Percentiles rank a stretch among this genome's conserved stretches.
Conservation (phyloP, 1,140 invertebrate species). For the Drosophila bipectinata region DNA sequence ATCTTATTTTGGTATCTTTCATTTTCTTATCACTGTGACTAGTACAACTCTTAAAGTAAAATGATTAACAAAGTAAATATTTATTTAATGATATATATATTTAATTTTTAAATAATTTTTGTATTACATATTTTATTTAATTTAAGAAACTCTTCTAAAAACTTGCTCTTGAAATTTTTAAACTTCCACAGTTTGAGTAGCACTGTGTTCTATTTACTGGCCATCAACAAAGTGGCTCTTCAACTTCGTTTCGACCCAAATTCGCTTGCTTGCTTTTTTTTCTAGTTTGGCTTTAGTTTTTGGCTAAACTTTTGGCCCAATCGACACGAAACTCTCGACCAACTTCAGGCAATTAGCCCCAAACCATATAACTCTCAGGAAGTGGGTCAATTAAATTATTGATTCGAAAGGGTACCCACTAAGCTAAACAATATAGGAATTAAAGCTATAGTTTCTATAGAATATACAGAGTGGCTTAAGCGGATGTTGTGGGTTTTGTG, state of each 20-base stretch:
- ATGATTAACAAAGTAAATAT: too few species aligned
- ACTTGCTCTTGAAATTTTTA: conserved; percentile 1
- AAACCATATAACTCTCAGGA: conserved; percentile 21
- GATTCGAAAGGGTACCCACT: conserved; percentile 26
- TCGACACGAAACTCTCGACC: conserved; percentile 31
- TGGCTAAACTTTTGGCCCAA: conserved; percentile 25
- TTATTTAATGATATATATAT: too few species aligned
- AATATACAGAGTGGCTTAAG: neutral
- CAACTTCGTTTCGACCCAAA: conserved; percentile 32
- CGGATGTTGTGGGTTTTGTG: conserved; percentile 39
- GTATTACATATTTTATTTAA: too few species aligned
- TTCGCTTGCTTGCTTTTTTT: conserved; percentile 11
- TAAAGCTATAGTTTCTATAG: too few species aligned
- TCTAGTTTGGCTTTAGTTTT: conserved; percentile 5
- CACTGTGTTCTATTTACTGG: conserved; percentile 41
- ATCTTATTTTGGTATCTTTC: neutral
- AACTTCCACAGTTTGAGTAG: conserved; percentile 26
- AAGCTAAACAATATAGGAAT: neutral
- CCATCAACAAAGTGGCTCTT: conserved; percentile 31
- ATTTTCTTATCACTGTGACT: neutral
- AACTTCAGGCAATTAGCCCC: conserved; percentile 40
- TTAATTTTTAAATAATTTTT: too few species aligned
- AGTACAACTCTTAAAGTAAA: too few species aligned
- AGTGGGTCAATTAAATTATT: conserved; percentile 59
- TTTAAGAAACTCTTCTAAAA: neutral